Evolutionary conservation across 2,113 vertebrate genomes (phyloP), one percentile per base, ranked within the genome.

Genomic region (Empidonax traillii): DNA sequence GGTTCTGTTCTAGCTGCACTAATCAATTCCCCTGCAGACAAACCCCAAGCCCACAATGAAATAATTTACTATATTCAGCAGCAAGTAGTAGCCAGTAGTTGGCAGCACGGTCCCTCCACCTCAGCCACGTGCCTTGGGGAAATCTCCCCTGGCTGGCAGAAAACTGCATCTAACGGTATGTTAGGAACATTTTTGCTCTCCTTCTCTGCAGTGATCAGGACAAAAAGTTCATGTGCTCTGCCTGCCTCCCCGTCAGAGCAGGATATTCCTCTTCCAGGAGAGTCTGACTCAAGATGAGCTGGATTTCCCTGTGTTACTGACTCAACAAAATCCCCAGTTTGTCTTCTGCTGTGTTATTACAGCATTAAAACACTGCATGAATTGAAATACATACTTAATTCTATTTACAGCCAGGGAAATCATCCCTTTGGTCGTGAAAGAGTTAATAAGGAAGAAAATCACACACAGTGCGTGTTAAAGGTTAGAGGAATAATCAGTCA

Each of bases 401-500:
- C 92, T 90, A 92, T 96, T 96, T 90, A 93, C 86, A 73, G 56
- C 31, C 78, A 96, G 91, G 92, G 68, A 92, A 73, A 90, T 94
- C 2, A 91, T 78, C 90, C 62, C 25, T 56, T 85, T 76, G 96
- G 98, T 77, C 67, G n/a, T 46, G 97, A 98, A 99, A 97, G 98
- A 97, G 98, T 98, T 99, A 99, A 99, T 96, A 97, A 93, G 96
- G 97, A 98, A 97, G 96, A 98, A 98, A 98, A 98, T 98, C 98
- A 98, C 98, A 98, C 97, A 98, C 97, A 98, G 97, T 98, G 98
- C 96, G 96, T 98, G 98, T 98, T 99, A 99, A 99, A 99, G 99
- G 98, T 99, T 98, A 99, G 98, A 98, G 97, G 98, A 99, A 99
- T 99, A 99, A 99, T 99, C 99, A 99, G 99, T 99, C 98, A 98